Conservation (phyloP, 1,140 invertebrate species). For the Drosophila albomicans region DNA sequence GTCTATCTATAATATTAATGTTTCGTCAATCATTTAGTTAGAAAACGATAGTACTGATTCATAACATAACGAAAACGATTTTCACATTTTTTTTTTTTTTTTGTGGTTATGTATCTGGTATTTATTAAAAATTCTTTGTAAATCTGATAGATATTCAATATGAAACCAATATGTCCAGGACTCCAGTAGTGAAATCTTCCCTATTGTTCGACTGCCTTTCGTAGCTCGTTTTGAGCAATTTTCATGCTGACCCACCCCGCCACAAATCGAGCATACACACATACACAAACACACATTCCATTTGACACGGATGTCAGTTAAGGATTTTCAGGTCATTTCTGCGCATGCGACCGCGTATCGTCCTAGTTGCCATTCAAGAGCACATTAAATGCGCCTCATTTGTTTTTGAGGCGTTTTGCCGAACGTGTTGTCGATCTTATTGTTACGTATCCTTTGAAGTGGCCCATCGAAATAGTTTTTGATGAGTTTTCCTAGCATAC, state of each 20-base stretch:
- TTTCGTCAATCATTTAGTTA: no score
- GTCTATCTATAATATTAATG: no score
- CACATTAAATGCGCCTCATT: slow-evolving; percentile 49
- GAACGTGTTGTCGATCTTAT: slow-evolving; percentile 8
- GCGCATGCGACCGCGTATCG: slow-evolving; percentile 23
- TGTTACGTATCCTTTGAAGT: slow-evolving; percentile 51
- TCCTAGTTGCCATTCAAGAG: slow-evolving; percentile 18
- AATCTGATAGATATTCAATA: background rate
- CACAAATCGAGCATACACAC: slow-evolving; percentile 1
- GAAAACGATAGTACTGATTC: no score
- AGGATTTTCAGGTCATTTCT: slow-evolving; percentile 30
- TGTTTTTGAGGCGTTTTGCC: slow-evolving; percentile 35
- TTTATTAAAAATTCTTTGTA: background rate
- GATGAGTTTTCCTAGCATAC: slow-evolving; percentile 22
- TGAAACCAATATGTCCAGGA: background rate
- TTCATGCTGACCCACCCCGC: slow-evolving; percentile 46
- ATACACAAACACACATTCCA: slow-evolving; percentile 3
- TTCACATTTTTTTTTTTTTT: no score
- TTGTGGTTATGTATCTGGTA: no score
- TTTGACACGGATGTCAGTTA: slow-evolving; percentile 27
- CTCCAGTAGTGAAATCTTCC: background rate
- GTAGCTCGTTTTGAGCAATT: slow-evolving; percentile 18
- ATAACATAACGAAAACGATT: no score
- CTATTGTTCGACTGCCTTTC: background rate
- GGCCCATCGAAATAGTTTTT: slow-evolving; percentile 34